Percentiles rank a stretch among this genome's conserved stretches.
These are phyloP conservation scores for Lumbricus terrestris DNA, from an alignment of 2,888 invertebrate species.

Conservation along the genomic window DNA sequence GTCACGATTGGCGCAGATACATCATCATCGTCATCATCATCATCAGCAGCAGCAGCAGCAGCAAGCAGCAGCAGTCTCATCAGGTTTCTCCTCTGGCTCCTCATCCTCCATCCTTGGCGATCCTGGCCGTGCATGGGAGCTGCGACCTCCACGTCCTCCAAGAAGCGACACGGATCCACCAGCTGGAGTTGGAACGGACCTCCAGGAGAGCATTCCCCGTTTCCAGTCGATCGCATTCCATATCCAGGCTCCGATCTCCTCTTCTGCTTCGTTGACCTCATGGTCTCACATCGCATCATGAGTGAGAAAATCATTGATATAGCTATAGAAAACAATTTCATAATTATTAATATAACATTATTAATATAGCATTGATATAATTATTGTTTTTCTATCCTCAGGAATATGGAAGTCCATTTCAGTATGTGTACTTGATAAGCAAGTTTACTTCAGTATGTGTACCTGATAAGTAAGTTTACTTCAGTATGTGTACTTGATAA, in stretches of 20 bases:
- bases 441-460: too few species aligned
- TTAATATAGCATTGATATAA: too few species aligned
- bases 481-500: too few species aligned
- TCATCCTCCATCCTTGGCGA: conserved; percentile 14
- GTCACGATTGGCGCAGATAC: background rate
- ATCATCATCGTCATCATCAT: too few species aligned
- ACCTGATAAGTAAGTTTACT: too few species aligned
- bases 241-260: conserved; percentile 37
- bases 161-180: background rate
- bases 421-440: too few species aligned
- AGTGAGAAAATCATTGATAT: conserved; percentile 28
- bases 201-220: conserved; percentile 40
- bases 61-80: background rate
- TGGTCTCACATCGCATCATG: conserved; percentile 36
- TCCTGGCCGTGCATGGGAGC: conserved; percentile 27
- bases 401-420: too few species aligned
- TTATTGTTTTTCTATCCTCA: too few species aligned
- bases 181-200: conserved; percentile 38
- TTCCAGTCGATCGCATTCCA: conserved; percentile 36
- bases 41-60: background rate
- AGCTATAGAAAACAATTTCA: background rate
- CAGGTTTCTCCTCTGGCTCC: conserved; percentile 3
- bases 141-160: conserved; percentile 20
- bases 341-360: too few species aligned
- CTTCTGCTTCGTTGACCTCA: conserved; percentile 40